Evolutionary conservation across 2,888 invertebrate species (phyloP).

Genomic region (Alloscopus bannaensis): DNA sequence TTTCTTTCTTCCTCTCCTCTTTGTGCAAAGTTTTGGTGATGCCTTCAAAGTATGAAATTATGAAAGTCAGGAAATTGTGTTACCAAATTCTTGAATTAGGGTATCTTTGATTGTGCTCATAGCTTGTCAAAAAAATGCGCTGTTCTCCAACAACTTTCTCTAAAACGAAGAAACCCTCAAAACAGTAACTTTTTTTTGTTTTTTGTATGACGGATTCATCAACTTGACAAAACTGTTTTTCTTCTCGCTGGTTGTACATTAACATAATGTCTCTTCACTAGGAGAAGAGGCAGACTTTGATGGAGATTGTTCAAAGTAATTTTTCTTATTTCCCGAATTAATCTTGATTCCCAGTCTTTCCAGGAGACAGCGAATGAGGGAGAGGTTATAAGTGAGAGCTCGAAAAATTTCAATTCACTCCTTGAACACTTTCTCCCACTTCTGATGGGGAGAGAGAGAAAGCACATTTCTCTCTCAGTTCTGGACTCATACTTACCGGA

Average conservation of each 20-base stretch:
- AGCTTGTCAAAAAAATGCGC: neutral
- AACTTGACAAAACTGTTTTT: neutral
- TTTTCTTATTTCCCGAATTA: neutral
- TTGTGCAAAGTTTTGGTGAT: slow-evolving; percentile 21
- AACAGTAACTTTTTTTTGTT: slow-evolving; percentile 9
- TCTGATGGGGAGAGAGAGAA: too few relatives aligned
- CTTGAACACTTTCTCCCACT: too few relatives aligned
- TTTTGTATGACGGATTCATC: neutral
- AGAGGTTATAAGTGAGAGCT: too few relatives aligned
- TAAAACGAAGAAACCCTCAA: slow-evolving; percentile 14
- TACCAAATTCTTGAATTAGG: slow-evolving; percentile 29
- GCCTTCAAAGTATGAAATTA: slow-evolving; percentile 27
- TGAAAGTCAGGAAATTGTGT: slow-evolving; percentile 34
- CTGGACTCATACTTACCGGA: too few relatives aligned
- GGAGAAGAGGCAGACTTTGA: neutral
- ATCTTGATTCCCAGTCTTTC: too few relatives aligned
- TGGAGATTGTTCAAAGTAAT: neutral
- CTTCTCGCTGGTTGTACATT: too few relatives aligned
- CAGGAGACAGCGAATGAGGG: too few relatives aligned
- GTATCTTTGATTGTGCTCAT: slow-evolving; percentile 27
- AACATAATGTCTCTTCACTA: neutral
- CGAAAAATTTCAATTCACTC: too few relatives aligned
- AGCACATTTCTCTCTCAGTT: too few relatives aligned
- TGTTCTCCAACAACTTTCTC: too few relatives aligned
- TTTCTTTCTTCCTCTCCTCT: neutral